A percentile compares a stretch with the other conserved stretches of the same genome.
Evolutionary conservation across 2,113 vertebrate species (phyloP).

Genomic region (Oryzias woworae): DNA sequence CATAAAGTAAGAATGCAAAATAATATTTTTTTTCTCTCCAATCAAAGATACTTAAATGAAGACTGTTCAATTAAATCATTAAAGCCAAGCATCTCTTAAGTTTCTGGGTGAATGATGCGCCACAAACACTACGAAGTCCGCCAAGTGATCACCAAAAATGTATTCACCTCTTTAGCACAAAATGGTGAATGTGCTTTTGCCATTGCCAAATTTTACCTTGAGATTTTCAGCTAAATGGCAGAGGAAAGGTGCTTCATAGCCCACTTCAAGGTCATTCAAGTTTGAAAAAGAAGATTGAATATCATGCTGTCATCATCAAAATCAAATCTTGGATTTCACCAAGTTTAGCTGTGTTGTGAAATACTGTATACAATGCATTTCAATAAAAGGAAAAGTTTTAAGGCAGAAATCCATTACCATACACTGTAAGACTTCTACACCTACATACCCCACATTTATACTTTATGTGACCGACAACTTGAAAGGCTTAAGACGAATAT

Average conservation of each 20-base stretch:
- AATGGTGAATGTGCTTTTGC: not conserved
- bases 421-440: too few relatives aligned
- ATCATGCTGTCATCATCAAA: too few relatives aligned
- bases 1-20: too few relatives aligned
- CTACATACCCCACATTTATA: too few relatives aligned
- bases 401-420: too few relatives aligned
- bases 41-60: not conserved
- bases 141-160: not conserved
- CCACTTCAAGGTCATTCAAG: slow-evolving; percentile 19
- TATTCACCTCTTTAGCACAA: too few relatives aligned
- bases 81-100: slow-evolving; percentile 15
- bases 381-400: too few relatives aligned
- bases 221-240: slow-evolving; percentile 3
- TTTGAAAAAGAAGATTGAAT: too few relatives aligned
- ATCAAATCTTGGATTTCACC: too few relatives aligned
- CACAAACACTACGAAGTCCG: not conserved
- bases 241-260: slow-evolving; percentile 15
- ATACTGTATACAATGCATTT: too few relatives aligned
- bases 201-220: not conserved
- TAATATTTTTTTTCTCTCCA: too few relatives aligned
- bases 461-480: not conserved
- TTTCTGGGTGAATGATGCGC: not conserved
- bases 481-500: slow-evolving; percentile 9
- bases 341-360: too few relatives aligned
- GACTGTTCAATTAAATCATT: not conserved